These are phyloP conservation scores for Zosterops japonicus DNA, from an alignment of 2,113 vertebrate species.

Conservation along the genomic window DNA sequence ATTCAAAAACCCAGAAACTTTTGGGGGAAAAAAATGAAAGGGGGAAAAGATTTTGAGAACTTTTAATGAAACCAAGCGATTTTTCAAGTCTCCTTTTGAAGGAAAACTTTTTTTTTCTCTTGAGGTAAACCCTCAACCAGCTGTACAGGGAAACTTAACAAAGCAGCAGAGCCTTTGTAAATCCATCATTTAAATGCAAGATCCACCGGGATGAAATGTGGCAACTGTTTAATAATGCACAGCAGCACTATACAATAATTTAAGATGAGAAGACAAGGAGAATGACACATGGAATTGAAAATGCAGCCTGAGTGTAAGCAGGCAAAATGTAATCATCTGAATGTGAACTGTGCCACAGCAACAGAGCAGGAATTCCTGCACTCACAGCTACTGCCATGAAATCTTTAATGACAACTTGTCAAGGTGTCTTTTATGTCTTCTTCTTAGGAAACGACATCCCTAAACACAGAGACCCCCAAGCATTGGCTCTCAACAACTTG, in stretches of 20 bases:
- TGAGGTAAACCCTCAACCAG: neutral
- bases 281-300: slow-evolving; percentile 47
- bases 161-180: neutral
- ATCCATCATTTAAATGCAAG: slow-evolving; percentile 5
- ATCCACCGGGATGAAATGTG: slow-evolving; percentile 13
- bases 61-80: neutral
- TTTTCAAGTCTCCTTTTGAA: neutral
- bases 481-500: neutral
- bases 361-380: neutral
- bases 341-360: neutral
- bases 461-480: neutral
- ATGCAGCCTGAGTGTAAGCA: slow-evolving; percentile 21
- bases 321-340: slow-evolving; percentile 29
- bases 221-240: slow-evolving; percentile 60
- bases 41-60: neutral
- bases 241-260: slow-evolving; percentile 1
- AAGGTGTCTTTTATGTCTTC: neutral
- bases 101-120: neutral
- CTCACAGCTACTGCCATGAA: neutral
- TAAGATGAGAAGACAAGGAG: slow-evolving; percentile 30
- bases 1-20: neutral
- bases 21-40: fast-evolving
- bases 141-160: neutral
- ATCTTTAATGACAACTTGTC: slow-evolving; percentile 14
- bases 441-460: neutral